Conservation (phyloP, 1,140 invertebrate genomes). For the Nautilus pompilius region DNA sequence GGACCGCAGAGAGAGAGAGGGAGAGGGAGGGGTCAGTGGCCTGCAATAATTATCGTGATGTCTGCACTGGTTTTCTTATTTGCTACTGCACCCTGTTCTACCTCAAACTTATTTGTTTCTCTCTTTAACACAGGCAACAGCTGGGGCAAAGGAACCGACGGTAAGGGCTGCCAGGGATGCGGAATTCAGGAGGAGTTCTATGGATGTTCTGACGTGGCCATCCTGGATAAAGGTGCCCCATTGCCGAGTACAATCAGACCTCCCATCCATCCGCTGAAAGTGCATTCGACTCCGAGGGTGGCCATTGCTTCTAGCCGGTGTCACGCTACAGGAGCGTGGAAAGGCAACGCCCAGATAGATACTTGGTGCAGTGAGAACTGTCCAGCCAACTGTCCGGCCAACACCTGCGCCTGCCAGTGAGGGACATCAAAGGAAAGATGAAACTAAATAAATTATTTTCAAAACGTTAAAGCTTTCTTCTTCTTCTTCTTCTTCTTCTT, state of each 20-base stretch:
- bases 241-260: not conserved
- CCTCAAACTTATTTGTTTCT: not conserved
- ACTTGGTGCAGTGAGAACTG: slow-evolving; percentile 12
- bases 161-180: slow-evolving; percentile 16
- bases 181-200: slow-evolving; percentile 35
- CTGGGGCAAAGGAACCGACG: slow-evolving; percentile 11
- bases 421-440: too few species aligned
- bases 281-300: too few species aligned
- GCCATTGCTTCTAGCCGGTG: not conserved
- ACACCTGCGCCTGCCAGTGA: not conserved
- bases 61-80: not conserved
- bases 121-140: slow-evolving; percentile 12
- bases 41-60: not conserved
- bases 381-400: not conserved
- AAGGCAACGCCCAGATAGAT: slow-evolving; percentile 4
- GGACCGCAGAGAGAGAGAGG: not conserved
- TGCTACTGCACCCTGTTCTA: not conserved
- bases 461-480: too few species aligned
- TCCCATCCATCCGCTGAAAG: too few species aligned
- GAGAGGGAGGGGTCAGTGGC: not conserved
- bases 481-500: too few species aligned
- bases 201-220: slow-evolving; percentile 26
- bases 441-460: too few species aligned
- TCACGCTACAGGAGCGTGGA: slow-evolving; percentile 8
- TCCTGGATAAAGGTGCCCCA: not conserved